phyloP scores from a whole-genome alignment of 1,140 invertebrate species.

The Drosophila rhopaloa region DNA sequence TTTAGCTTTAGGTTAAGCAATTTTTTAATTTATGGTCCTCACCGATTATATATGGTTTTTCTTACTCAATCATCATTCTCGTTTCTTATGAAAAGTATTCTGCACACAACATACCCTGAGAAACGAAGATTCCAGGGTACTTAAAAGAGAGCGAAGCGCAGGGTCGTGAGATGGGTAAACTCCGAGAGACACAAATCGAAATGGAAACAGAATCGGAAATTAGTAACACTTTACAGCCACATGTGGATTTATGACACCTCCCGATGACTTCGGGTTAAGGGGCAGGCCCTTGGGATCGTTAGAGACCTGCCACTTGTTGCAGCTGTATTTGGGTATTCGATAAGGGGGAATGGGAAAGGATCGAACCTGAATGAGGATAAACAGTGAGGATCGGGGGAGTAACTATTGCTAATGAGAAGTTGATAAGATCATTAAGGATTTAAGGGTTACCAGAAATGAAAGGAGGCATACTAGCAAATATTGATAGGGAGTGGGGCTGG shows the following conservation, averaged over 20 bases:
- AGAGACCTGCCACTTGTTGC: conserved; percentile 69
- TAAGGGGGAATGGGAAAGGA: conserved; percentile 18
- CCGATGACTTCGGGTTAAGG: conserved; percentile 6
- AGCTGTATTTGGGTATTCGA: conserved; percentile 52
- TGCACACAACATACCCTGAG: neutral
- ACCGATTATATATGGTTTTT: too few species aligned
- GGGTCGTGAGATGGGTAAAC: conserved; percentile 5
- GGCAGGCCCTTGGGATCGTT: conserved; percentile 21
- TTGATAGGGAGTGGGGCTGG: neutral
- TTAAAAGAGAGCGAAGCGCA: conserved; percentile 4
- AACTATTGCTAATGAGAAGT: conserved; percentile 26
- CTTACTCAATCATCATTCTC: too few species aligned
- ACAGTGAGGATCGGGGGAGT: neutral
- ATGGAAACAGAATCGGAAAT: conserved; percentile 59
- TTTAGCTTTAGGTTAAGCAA: too few species aligned
- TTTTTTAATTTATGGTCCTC: too few species aligned
- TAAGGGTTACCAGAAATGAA: conserved; percentile 29
- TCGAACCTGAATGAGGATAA: conserved; percentile 15
- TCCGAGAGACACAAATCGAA: conserved; percentile 40
- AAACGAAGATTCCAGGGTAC: neutral
- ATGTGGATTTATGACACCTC: conserved; percentile 79
- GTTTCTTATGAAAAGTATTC: neutral
- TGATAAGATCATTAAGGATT: conserved; percentile 48
- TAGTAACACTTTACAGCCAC: conserved; percentile 75
- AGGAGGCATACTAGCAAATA: neutral